Evolutionary conservation across 64 coral and sea anemone species (phyloP).

Genomic region (Montipora foliosa): DNA sequence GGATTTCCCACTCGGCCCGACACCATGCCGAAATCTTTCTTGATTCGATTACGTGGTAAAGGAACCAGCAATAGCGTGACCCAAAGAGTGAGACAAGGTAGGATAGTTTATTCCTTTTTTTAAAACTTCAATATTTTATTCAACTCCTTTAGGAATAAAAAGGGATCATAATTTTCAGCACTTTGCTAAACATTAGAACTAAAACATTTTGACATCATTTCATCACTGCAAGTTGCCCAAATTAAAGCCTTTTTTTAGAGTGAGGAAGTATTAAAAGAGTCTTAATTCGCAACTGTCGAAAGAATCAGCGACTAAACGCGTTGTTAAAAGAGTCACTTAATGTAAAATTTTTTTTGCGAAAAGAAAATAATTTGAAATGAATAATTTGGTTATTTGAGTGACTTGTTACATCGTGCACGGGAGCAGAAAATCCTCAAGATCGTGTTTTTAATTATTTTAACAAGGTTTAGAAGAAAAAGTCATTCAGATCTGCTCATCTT

Average conservation of each 20-base stretch:
- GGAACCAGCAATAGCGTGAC: not conserved
- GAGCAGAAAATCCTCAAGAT: not conserved
- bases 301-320: not conserved
- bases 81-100: not conserved
- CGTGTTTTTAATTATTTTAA: not conserved
- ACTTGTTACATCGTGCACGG: not conserved
- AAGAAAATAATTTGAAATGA: not conserved
- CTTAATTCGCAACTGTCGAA: conserved; percentile 22
- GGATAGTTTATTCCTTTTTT: not conserved
- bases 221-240: not conserved
- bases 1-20: not conserved
- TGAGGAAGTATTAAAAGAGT: conserved; percentile 1
- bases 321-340: not conserved
- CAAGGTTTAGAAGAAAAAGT: not conserved
- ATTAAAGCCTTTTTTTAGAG: conserved; percentile 7
- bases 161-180: not conserved
- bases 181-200: conserved; percentile 32
- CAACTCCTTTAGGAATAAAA: not conserved
- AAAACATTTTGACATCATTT: not conserved
- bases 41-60: conserved; percentile 4
- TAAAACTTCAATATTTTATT: not conserved
- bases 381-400: conserved; percentile 15
- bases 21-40: conserved; percentile 67
- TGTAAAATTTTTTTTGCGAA: not conserved
- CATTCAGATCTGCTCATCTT: not conserved